Conservation (phyloP, 2,797 vertebrate genomes). For the Takifugu ocellatus region DNA sequence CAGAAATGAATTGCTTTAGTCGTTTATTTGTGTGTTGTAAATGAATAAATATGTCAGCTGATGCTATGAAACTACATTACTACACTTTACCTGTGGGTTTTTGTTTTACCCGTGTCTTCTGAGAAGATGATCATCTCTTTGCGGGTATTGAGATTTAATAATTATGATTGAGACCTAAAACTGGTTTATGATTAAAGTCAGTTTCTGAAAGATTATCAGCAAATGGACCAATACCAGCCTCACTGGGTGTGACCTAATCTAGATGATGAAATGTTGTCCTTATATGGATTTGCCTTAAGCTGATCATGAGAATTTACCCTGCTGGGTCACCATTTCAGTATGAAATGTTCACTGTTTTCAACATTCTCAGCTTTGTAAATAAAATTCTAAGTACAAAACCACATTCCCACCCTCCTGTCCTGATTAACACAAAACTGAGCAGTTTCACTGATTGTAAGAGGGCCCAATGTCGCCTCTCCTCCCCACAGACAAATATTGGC, state of each 20-base stretch:
- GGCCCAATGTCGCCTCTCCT: not conserved
- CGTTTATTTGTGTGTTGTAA: slow-evolving; percentile 8
- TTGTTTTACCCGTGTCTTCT: not conserved
- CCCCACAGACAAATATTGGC: slow-evolving; percentile 87
- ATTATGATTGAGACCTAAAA: slow-evolving; percentile 7
- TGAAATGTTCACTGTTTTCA: not conserved
- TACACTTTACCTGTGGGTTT: slow-evolving; percentile 1
- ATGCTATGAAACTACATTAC: slow-evolving; percentile 11
- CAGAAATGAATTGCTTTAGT: not conserved
- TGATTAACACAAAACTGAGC: slow-evolving; percentile 21
- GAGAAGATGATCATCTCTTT: not conserved
- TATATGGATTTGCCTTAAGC: slow-evolving; percentile 59
- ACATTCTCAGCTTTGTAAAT: slow-evolving; percentile 13
- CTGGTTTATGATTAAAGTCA: not conserved
- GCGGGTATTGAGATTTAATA: slow-evolving; percentile 6
- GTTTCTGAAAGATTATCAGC: slow-evolving; percentile 28
- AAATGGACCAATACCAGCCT: slow-evolving; percentile 22
- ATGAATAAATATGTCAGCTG: slow-evolving; percentile 19
- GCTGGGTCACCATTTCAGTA: slow-evolving; percentile 23
- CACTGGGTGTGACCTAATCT: slow-evolving; percentile 49
- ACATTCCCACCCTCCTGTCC: slow-evolving; percentile 8
- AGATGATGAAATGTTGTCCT: slow-evolving; percentile 66
- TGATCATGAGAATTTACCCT: slow-evolving; percentile 52
- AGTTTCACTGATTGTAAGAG: slow-evolving; percentile 2
- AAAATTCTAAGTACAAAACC: not conserved